These are phyloP conservation scores for Didymodactylos carnosus DNA, from an alignment of 2,888 invertebrate species.

Conservation along the genomic window DNA sequence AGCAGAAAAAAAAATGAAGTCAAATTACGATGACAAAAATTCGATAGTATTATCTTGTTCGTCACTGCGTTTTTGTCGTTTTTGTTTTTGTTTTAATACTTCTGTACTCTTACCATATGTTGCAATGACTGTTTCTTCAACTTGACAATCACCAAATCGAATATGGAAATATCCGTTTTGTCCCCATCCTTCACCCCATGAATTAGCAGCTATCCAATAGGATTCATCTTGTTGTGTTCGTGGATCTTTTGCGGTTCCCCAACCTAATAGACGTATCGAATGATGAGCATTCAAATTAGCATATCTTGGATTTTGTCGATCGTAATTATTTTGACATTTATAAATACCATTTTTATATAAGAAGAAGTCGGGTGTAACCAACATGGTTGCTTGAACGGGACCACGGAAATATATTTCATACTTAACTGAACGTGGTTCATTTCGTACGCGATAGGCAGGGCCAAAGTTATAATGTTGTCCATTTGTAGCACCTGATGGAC, in stretches of 20 bases:
- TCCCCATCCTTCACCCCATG: slow-evolving; percentile 14
- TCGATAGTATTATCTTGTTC: no score
- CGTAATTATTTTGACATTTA: not conserved
- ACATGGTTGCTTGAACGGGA: slow-evolving; percentile 11
- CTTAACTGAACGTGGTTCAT: not conserved
- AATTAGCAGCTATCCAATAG: slow-evolving; percentile 12
- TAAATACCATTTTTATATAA: slow-evolving; percentile 11
- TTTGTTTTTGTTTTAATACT: not conserved
- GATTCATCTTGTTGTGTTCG: not conserved
- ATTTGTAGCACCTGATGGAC: not conserved
- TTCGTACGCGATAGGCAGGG: slow-evolving; percentile 3
- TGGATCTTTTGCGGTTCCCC: not conserved
- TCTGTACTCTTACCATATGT: not conserved
- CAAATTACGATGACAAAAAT: not conserved
- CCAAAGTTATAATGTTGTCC: slow-evolving; percentile 2
- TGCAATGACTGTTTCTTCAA: not conserved
- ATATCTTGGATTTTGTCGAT: not conserved
- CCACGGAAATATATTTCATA: slow-evolving; percentile 8
- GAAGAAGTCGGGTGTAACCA: slow-evolving; percentile 10
- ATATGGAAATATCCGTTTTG: not conserved
- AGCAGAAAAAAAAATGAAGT: no score
- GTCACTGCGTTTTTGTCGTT: not conserved
- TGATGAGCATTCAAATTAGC: slow-evolving; percentile 4
- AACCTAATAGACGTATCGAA: slow-evolving; percentile 11
- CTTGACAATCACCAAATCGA: not conserved